Evolutionary conservation across 2,113 vertebrate species (phyloP), one percentile per base, ranked within the genome.

Genomic region (Cromileptes altivelis): DNA sequence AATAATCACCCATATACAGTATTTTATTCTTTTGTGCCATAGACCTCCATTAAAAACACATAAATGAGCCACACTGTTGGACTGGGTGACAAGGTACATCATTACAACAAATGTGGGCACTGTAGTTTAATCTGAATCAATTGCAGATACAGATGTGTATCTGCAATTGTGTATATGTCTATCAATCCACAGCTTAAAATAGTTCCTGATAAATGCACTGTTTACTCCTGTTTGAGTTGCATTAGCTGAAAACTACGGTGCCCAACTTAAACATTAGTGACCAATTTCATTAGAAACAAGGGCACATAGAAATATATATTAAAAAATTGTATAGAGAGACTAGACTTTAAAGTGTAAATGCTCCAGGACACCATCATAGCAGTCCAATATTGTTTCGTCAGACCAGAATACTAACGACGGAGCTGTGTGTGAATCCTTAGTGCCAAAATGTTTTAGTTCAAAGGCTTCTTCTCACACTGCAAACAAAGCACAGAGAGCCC

Each of bases 401-500:
- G 68, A 71, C 58, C 21, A 73, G 70, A 67, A 80, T 68, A 75
- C 81, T 75, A 75, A 80, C 17, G 61, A 67, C 19, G 0, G 50
- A 74, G 49, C 69, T 85, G 69, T 53, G 47, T 70, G 58, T 21
- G 21, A 18, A 57, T 58, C 67, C 8, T 81, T 49, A 15, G 14
- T 45, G 53, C 40, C 65, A 70, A 65, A 71, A 23, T 58, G 69
- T 70, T 83, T 71, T 13, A 78, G 75, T 79, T 78, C 60, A 72
- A 67, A 75, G 27, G 40, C 52, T 27, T 81, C 6, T 75, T 50
- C 81, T 90, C 67, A 71, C 76, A 72, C 62, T 27, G 58, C 67
- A 53, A 57, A 86, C 69, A 74, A 84, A 81, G 70, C 77, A 75
- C 60, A 73, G 61, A 30, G 50, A 60, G 12, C 42, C 71, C 45